Evolutionary conservation across 2,888 invertebrate species (phyloP), one percentile per base, ranked within the genome.

Genomic region (Sarcophaga subvicina): DNA sequence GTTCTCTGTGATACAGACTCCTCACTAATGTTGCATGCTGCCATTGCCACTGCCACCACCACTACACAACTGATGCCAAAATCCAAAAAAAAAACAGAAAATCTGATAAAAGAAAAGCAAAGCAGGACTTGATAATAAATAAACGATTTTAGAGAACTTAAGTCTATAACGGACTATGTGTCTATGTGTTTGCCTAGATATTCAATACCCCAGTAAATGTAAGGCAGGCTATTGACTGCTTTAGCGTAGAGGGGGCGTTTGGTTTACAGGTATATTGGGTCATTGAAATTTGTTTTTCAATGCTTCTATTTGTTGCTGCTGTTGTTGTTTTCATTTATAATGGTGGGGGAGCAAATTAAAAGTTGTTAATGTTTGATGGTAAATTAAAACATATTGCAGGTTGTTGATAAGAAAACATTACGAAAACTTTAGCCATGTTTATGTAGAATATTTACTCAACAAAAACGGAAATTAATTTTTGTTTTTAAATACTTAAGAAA

Each of bases 311-410:
- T 69, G 63, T 60, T 63, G 54, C 27, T 64, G 62, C 8, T 17
- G n/a, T 10, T 66, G 64, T 17, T 67, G n/a, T 20, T 8, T 37
- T 47, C 3, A 11, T 66, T 8, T 66, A 72, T 84, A 84, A 81
- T 84, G 81, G 49, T 82, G 79, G 75, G 75, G 82, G 75, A 87
- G 84, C 84, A 87, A 84, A 87, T 87, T 87, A 87, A 87, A 87
- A 84, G 84, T 87, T 87, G 87, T 84, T 87, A 87, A 87, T 87
- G 87, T 87, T 82, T 87, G 87, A 79, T 84, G 87, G 84, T 87
- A 84, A 87, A 87, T 87, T 87, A 87, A 87, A 87, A 87, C 84
- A 87, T 87, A 87, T 87, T 87, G 87, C 87, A 79, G 79, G 84
- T 80, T 87, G 84, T 69, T 82, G 87, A 87, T 87, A 87, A 84